Conservation (phyloP, 2,113 vertebrate genomes). For the Hylia prasina region DNA sequence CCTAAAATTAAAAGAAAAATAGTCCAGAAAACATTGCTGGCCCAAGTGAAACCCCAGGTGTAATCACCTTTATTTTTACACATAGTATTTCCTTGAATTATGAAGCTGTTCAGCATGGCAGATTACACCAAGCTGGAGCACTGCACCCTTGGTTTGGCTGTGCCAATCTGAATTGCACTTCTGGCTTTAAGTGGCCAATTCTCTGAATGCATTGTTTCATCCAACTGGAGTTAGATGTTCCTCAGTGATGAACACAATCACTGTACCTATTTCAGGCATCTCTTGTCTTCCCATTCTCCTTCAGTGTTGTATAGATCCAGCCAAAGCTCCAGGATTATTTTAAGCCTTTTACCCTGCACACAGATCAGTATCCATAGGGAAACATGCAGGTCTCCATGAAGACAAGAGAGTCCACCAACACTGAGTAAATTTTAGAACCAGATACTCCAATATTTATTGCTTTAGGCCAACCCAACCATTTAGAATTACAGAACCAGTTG, state of each 20-base stretch:
- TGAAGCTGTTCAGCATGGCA: background rate
- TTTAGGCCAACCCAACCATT: background rate
- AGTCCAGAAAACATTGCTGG: background rate
- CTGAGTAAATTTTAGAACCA: background rate
- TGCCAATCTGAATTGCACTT: background rate
- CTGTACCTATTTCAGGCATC: background rate
- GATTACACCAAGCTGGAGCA: background rate
- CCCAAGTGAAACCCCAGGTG: background rate
- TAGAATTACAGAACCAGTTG: background rate
- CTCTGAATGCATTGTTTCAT: background rate
- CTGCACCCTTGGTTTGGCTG: background rate
- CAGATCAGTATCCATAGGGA: background rate
- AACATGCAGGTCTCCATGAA: background rate
- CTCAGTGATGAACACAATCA: background rate
- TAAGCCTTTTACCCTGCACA: background rate
- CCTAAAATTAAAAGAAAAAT: background rate
- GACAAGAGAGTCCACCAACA: background rate
- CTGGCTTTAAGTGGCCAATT: background rate
- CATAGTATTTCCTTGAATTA: background rate
- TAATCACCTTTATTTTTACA: background rate
- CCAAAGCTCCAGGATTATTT: background rate
- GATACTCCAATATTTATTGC: background rate
- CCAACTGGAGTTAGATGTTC: background rate
- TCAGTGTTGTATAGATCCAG: background rate
- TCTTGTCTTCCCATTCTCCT: background rate